These are phyloP conservation scores for Hylomyscus alleni DNA, from an alignment of 2,797 vertebrate genomes.

Conservation along the genomic window DNA sequence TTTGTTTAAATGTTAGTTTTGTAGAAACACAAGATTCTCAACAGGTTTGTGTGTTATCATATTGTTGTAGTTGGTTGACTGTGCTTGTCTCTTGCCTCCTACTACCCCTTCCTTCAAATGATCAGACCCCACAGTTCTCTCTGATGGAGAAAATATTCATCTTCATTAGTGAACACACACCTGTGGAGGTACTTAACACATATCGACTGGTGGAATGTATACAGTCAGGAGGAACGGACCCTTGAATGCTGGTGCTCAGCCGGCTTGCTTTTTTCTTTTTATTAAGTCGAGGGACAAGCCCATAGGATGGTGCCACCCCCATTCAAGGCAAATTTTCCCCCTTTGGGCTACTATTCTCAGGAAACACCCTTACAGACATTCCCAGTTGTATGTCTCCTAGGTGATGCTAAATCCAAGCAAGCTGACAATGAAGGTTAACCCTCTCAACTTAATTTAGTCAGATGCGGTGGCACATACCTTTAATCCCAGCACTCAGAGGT, in stretches of 20 bases:
- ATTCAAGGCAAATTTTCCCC: not conserved
- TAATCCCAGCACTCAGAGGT: not conserved
- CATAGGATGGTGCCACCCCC: not conserved
- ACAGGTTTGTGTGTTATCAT: not conserved
- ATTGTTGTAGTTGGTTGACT: conserved; percentile 23
- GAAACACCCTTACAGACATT: not conserved
- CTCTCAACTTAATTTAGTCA: not conserved
- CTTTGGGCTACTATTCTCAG: not conserved
- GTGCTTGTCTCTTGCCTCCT: not conserved
- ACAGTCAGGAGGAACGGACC: not conserved
- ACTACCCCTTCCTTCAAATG: not conserved
- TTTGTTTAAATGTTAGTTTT: conserved; percentile 28
- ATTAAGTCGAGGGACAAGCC: not conserved
- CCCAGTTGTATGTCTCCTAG: not conserved
- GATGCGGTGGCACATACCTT: not conserved
- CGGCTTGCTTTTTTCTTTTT: not conserved
- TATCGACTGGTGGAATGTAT: not conserved
- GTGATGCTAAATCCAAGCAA: not conserved
- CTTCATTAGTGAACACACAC: not conserved
- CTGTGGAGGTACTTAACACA: conserved; percentile 8
- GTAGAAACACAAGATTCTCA: conserved; percentile 50
- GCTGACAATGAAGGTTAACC: not conserved
- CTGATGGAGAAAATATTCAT: not conserved
- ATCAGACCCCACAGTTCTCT: not conserved
- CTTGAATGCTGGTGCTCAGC: too few relatives aligned